Evolutionary conservation across 2,797 vertebrate genomes (phyloP).

Genomic region (Sparidentex hasta): DNA sequence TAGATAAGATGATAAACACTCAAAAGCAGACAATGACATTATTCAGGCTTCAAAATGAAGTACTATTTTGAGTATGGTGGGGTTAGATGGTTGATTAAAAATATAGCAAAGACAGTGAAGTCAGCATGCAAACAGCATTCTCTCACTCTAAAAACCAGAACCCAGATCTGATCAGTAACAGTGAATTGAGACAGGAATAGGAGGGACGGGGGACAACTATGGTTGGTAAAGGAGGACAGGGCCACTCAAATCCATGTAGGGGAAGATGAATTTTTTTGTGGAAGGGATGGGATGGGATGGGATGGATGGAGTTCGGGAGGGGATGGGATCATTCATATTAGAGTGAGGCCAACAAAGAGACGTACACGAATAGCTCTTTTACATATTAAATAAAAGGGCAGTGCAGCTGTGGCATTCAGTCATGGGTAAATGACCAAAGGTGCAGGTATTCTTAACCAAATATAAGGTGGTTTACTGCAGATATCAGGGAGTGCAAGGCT

Average conservation of each 20-base stretch:
- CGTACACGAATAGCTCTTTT: conserved; percentile 17
- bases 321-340: conserved; percentile 39
- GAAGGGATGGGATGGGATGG: background rate
- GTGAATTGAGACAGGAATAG: conserved; percentile 34
- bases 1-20: conserved; percentile 17
- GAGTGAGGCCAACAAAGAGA: conserved; percentile 16
- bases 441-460: conserved; percentile 38
- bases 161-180: conserved; percentile 46
- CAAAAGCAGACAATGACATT: conserved; percentile 5
- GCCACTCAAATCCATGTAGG: conserved; percentile 10
- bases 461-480: conserved; percentile 38
- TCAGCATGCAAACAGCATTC: conserved; percentile 76
- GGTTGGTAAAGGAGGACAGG: conserved; percentile 19
- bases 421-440: conserved; percentile 43
- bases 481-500: conserved; percentile 37
- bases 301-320: conserved; percentile 29
- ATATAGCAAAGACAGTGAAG: conserved; percentile 25
- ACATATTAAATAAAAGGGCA: conserved; percentile 34
- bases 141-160: conserved; percentile 48
- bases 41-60: background rate
- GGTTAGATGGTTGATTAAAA: conserved; percentile 36
- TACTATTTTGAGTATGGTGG: background rate
- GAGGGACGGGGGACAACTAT: conserved; percentile 22
- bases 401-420: conserved; percentile 47
- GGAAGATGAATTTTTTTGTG: conserved; percentile 12